Evolutionary conservation across 2,797 vertebrate species (phyloP), one percentile per base, ranked within the genome.

Genomic region (Halcyon badia): DNA sequence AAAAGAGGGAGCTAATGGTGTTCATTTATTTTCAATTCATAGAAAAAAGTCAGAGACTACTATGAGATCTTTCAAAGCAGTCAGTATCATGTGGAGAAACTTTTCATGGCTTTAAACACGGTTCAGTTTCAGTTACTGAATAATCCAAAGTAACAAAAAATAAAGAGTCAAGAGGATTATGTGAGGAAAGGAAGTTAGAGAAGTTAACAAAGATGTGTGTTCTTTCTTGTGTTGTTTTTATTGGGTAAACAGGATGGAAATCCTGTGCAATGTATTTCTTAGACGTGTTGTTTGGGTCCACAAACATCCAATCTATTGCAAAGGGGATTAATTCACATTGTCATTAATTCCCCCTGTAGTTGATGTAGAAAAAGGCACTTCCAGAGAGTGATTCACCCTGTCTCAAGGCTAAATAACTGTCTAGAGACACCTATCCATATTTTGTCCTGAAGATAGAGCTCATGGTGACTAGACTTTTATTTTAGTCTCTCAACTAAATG

Each of bases 241-340:
- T 37, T 19, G 20, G 77, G 6, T 31, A 54, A 54, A 54, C 28
- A 54, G 9, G 51, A 30, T 54, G 28, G 51, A 54, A 54, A 30
- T 54, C 51, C 14, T 57, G n/a, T n/a, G 3, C 13, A 14, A 35
- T 6, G 14, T 0, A 1, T 69, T 76, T 77, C 41, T 70, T 58
- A 72, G 4, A 8, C 5, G 4, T 4, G 5, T 33, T 0, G 0
- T 31, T 12, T 52, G 7, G 0, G 30, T 39, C 46, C 20, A 68
- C 37, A 84, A 82, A 48, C 19, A 33, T 28, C n/a, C 20, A 19
- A 6, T 10, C 17, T 79, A 5, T 26, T 41, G 4, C 14, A 54
- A 9, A 49, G 22, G 7, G 14, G 2, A 12, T 2, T 79, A 60
- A 85, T 37, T 89, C 4, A 3, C 5, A 16, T 6, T 35, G 8